Evolutionary conservation across 2,797 vertebrate species (phyloP), one percentile per base, ranked within the genome.

Genomic region (Cyclura pinguis): DNA sequence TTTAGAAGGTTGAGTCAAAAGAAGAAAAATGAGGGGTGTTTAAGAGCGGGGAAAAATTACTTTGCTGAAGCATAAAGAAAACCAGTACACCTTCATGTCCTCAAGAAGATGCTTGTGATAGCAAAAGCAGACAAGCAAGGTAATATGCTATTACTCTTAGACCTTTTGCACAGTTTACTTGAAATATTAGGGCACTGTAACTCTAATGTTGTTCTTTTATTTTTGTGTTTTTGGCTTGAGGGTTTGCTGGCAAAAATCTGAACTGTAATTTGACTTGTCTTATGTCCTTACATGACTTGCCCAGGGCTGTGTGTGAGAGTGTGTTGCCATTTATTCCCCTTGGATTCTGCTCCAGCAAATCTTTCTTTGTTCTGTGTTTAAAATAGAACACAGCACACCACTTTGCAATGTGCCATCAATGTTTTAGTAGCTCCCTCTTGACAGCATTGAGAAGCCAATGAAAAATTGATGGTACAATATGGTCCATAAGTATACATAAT

Each of bases 381-480:
- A 96, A 95, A 95, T 92, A 96, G 93, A 95, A 89, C 91, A 92
- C 91, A 88, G 93, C 89, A 77, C 93, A 96, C 94, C 92, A 84
- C 90, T 86, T 90, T 86, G 94, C 94, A 95, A 96, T 95, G 94
- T 95, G 94, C 85, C 92, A 96, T 96, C 93, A 96, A 96, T 96
- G 96, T 96, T 96, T 96, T 95, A 96, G 92, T 90, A 96, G 94
- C 94, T 94, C 86, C 94, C 94, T 93, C 89, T 20, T 84, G 96
- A 94, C 94, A 93, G 64, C 93, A 93, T 95, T 93, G 85, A 92
- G 86, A 90, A 95, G 86, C 92, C 94, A 92, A 80, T 86, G 93
- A 96, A 96, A 96, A 94, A 96, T 95, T 96, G 91, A 96, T 96
- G 94, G 81, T 80, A 91, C 12, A 92, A 94, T 95, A 95, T 80